Evolutionary conservation across 2,797 vertebrate species (phyloP).

Genomic region (Heterohyrax brucei): DNA sequence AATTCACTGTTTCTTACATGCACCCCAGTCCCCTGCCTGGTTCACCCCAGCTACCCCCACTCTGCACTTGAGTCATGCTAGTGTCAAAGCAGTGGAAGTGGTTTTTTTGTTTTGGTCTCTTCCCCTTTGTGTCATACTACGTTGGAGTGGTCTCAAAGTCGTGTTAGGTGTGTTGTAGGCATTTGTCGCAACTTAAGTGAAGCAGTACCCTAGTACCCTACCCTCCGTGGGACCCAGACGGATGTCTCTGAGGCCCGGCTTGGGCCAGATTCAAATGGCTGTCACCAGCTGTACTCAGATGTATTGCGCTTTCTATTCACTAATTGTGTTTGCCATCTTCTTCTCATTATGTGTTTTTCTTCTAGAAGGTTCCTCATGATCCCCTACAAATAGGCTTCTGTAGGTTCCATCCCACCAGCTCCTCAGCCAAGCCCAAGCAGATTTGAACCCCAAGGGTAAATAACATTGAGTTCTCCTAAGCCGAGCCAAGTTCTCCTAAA

Average conservation of each 20-base stretch:
- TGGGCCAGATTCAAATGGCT: not conserved
- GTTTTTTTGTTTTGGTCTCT: not conserved
- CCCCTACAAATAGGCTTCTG: not conserved
- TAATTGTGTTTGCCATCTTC: not conserved
- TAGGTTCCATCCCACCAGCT: not conserved
- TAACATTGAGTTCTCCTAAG: not conserved
- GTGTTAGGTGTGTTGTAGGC: not conserved
- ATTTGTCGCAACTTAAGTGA: not conserved
- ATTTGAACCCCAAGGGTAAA: not conserved
- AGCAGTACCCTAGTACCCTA: not conserved
- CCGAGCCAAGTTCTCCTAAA: not conserved
- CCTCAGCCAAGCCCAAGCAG: not conserved
- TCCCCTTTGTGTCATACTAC: not conserved
- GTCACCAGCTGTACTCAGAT: not conserved
- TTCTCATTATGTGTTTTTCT: not conserved
- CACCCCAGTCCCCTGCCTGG: not conserved
- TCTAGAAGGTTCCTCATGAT: not conserved
- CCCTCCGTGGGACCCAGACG: not conserved
- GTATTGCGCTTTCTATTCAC: not conserved
- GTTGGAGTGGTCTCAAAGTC: not conserved
- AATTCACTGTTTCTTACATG: not conserved
- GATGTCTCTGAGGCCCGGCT: not conserved
- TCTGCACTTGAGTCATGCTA: not conserved
- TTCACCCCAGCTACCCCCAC: rapidly evolving
- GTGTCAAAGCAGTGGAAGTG: not conserved